phyloP scores from a whole-genome alignment of 2,797 vertebrate species.

The Chaetodon trifasciatus region DNA sequence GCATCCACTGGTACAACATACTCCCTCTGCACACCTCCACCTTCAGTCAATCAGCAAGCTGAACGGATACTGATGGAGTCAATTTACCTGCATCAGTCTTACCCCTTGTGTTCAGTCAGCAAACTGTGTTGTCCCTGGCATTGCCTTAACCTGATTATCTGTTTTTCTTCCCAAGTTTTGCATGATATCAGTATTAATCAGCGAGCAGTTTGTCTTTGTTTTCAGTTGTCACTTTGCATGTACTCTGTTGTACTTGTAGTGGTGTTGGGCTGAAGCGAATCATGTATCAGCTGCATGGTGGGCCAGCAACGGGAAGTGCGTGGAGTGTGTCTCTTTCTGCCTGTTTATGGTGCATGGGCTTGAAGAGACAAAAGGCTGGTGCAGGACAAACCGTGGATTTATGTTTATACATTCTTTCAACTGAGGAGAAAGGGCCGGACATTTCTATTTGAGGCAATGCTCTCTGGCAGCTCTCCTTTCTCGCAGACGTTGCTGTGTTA shows the following conservation, averaged over 20 bases:
- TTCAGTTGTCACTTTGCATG: slow-evolving; percentile 76
- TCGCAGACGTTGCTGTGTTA: slow-evolving; percentile 56
- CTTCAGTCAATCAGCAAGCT: slow-evolving; percentile 82
- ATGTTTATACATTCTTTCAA: slow-evolving; percentile 68
- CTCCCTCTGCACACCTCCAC: slow-evolving; percentile 55
- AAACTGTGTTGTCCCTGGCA: slow-evolving; percentile 54
- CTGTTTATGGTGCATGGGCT: slow-evolving; percentile 77
- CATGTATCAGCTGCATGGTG: slow-evolving; percentile 72
- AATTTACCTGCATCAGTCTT: slow-evolving; percentile 65
- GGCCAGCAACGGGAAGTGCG: slow-evolving; percentile 49
- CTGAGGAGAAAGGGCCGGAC: slow-evolving; percentile 46
- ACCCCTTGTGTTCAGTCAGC: slow-evolving; percentile 53
- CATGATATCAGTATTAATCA: slow-evolving; percentile 66
- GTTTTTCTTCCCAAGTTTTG: slow-evolving; percentile 57
- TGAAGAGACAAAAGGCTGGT: slow-evolving; percentile 71
- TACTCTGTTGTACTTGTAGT: slow-evolving; percentile 55
- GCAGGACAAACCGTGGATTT: slow-evolving; percentile 62
- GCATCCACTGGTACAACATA: slow-evolving; percentile 66
- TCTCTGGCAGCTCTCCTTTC: slow-evolving; percentile 60
- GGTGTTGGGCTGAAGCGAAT: slow-evolving; percentile 61
- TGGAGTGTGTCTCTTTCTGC: slow-evolving; percentile 59
- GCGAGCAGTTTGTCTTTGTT: slow-evolving; percentile 51
- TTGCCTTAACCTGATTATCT: slow-evolving; percentile 55
- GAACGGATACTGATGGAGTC: slow-evolving; percentile 76
- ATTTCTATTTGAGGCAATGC: slow-evolving; percentile 66